A percentile compares a stretch with the other conserved stretches of the same genome.
Evolutionary conservation across 2,113 vertebrate species (phyloP).

Genomic region (Azemiops feae): DNA sequence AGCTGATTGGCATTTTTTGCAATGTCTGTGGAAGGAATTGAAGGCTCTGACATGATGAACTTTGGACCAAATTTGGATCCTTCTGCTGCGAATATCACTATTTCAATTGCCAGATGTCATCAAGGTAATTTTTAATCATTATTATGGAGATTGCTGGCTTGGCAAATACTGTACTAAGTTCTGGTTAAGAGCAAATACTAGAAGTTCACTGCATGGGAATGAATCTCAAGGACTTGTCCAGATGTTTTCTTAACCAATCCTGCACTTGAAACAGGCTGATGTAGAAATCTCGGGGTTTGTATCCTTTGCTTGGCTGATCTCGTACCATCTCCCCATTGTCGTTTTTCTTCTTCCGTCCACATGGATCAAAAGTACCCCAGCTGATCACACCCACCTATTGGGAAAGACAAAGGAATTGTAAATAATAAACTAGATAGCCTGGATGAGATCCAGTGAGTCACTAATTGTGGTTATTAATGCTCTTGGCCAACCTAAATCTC

Average conservation of each 20-base stretch:
- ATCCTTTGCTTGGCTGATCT: neutral
- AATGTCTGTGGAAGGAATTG: neutral
- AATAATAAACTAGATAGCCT: neutral
- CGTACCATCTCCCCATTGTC: neutral
- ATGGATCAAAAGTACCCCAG: neutral
- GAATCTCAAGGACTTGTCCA: neutral
- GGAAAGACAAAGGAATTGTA: neutral
- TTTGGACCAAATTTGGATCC: neutral
- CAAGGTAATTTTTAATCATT: neutral
- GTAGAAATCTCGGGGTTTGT: neutral
- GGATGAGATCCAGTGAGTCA: neutral
- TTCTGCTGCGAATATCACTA: neutral
- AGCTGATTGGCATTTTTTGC: neutral
- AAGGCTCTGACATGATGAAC: neutral
- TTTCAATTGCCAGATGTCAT: neutral
- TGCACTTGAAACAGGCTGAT: neutral
- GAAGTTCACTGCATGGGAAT: neutral
- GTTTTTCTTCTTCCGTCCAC: neutral
- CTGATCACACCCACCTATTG: neutral
- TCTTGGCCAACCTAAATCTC: neutral
- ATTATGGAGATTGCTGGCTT: neutral
- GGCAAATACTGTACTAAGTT: neutral
- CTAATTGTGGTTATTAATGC: neutral
- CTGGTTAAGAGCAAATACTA: neutral
- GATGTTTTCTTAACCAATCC: neutral